Conservation (phyloP, 2,797 vertebrate species). For the Eleutherodactylus coqui region DNA sequence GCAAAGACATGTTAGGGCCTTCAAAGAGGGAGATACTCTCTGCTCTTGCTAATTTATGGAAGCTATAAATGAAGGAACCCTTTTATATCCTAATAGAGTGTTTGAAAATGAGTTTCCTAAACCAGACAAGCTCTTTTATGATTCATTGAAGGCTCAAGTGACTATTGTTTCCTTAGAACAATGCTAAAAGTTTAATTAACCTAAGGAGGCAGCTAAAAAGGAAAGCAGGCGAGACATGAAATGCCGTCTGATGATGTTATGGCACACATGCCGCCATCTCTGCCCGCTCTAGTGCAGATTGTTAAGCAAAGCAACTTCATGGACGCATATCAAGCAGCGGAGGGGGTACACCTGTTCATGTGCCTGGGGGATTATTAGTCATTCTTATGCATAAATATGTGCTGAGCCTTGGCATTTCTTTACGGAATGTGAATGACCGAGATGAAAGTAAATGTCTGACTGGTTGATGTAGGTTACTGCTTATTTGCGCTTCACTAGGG, state of each 20-base stretch:
- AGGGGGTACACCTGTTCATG: not conserved
- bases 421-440: not conserved
- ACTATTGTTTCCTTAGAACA: not conserved
- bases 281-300: not conserved
- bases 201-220: not conserved
- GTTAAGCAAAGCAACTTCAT: not conserved
- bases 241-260: not conserved
- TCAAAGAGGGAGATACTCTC: no score
- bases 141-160: not conserved
- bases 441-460: not conserved
- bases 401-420: not conserved
- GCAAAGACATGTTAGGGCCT: no score
- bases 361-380: not conserved
- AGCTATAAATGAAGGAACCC: no score
- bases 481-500: conserved; percentile 20
- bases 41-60: no score
- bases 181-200: not conserved
- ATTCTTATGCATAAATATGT: not conserved
- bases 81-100: no score
- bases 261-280: not conserved
- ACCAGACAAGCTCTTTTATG: not conserved
- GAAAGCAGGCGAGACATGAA: not conserved
- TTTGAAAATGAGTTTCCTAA: no score
- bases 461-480: not conserved
- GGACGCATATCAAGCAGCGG: not conserved